Conservation (phyloP, 2,888 invertebrate species). For the Lumbricus terrestris region DNA sequence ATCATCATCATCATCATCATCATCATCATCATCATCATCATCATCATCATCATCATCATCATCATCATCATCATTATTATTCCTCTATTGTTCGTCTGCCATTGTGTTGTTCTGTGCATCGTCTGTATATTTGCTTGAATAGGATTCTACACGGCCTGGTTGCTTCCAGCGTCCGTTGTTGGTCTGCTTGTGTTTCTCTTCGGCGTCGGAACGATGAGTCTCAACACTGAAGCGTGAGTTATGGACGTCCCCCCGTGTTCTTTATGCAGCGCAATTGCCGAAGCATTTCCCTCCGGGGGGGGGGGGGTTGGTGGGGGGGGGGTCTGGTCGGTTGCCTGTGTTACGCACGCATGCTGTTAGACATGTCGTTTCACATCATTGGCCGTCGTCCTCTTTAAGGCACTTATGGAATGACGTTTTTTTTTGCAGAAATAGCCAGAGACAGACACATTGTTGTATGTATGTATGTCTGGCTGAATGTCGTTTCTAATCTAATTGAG, state of each 20-base stretch:
- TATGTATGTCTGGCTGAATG: no score
- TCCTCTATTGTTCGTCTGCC: not conserved
- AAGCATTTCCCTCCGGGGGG: not conserved
- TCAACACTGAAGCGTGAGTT: conserved; percentile 61
- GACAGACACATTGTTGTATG: no score
- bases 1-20: not conserved
- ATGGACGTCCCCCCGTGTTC: not conserved
- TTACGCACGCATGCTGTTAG: not conserved
- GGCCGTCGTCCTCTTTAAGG: not conserved
- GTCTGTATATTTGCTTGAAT: not conserved
- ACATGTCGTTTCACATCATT: not conserved
- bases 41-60: not conserved
- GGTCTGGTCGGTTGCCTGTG: not conserved
- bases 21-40: not conserved
- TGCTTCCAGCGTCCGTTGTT: conserved; percentile 64
- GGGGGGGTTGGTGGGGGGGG: not conserved
- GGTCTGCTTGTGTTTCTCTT: conserved; percentile 65
- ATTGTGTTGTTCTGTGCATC: no score
- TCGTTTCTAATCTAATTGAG: not conserved
- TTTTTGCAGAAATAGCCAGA: not conserved
- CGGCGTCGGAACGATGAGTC: conserved; percentile 52
- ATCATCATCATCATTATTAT: no score
- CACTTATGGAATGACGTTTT: not conserved
- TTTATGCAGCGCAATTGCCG: not conserved
- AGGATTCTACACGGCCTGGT: conserved; percentile 67